A percentile compares a stretch with the other conserved stretches of the same genome.
These are phyloP conservation scores for Ginglymostoma cirratum DNA, from an alignment of 2,113 vertebrate species.

Conservation along the genomic window DNA sequence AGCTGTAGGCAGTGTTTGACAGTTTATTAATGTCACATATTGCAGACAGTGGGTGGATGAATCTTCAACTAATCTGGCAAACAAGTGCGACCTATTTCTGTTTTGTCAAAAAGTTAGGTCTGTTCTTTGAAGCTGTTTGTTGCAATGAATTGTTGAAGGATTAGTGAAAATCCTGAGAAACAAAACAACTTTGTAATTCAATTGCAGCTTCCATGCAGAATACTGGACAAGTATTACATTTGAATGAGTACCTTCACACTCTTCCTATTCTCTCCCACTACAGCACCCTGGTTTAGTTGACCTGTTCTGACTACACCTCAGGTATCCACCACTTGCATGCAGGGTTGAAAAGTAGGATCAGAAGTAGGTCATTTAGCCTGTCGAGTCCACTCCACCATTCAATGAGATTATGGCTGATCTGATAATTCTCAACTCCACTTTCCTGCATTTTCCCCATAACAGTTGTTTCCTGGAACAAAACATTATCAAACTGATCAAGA, in stretches of 20 bases:
- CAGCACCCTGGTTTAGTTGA: neutral
- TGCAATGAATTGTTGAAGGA: neutral
- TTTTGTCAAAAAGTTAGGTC: neutral
- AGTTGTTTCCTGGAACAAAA: no score
- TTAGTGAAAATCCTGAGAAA: neutral
- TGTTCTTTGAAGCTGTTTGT: neutral
- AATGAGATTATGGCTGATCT: no score
- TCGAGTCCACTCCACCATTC: no score
- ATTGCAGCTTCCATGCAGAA: neutral
- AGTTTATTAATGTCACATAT: neutral
- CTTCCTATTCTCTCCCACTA: fast-evolving
- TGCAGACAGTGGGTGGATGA: neutral
- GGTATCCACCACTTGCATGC: neutral
- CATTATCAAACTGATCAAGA: no score
- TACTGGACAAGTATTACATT: neutral
- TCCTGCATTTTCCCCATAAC: no score
- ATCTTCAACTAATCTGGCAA: neutral
- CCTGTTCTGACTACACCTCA: neutral
- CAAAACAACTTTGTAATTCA: neutral
- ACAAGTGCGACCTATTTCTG: neutral
- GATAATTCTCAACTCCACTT: no score
- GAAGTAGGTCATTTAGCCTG: no score
- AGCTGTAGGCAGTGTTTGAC: neutral
- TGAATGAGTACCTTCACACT: neutral
- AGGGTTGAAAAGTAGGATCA: no score